These are phyloP conservation scores for Halictus rubicundus DNA, from an alignment of 1,140 invertebrate species.

Conservation along the genomic window DNA sequence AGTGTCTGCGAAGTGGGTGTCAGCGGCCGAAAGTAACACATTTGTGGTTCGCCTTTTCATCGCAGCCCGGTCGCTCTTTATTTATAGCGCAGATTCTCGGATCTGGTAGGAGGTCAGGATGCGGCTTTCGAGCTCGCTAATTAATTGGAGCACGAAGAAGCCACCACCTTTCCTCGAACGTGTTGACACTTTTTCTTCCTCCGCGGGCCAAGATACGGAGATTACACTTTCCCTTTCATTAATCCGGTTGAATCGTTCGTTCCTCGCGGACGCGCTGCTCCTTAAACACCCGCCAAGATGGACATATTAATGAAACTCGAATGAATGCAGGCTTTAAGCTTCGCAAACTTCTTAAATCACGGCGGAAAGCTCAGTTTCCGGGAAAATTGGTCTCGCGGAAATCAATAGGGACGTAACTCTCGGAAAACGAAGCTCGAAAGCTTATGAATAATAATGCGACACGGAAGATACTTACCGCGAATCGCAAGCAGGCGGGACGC, in stretches of 20 bases:
- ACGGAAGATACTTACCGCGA: slow-evolving; percentile 45
- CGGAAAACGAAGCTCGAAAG: slow-evolving; percentile 25
- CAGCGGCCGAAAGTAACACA: neutral
- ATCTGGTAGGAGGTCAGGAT: slow-evolving; percentile 50
- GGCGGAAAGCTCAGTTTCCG: too few relatives aligned
- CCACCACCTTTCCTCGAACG: slow-evolving; percentile 8
- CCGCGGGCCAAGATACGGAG: too few relatives aligned
- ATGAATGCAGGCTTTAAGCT: too few relatives aligned
- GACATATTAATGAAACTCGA: too few relatives aligned
- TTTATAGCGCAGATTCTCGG: slow-evolving; percentile 46
- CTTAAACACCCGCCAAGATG: too few relatives aligned
- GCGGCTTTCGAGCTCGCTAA: slow-evolving; percentile 53
- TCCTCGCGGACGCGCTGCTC: too few relatives aligned
- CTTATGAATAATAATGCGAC: slow-evolving; percentile 62
- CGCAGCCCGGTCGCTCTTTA: slow-evolving; percentile 29
- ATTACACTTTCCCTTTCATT: neutral
- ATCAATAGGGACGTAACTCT: slow-evolving; percentile 41
- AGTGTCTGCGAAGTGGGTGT: too few relatives aligned
- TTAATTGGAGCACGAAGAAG: slow-evolving; percentile 52
- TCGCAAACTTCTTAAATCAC: too few relatives aligned
- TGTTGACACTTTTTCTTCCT: neutral
- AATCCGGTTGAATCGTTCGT: neutral
- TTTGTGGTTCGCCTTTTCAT: slow-evolving; percentile 7
- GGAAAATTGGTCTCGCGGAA: neutral
- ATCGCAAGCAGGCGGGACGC: slow-evolving; percentile 30